Evolutionary conservation across 2,113 vertebrate genomes (phyloP), one percentile per base, ranked within the genome.

Genomic region (Prionailurus bengalensis): DNA sequence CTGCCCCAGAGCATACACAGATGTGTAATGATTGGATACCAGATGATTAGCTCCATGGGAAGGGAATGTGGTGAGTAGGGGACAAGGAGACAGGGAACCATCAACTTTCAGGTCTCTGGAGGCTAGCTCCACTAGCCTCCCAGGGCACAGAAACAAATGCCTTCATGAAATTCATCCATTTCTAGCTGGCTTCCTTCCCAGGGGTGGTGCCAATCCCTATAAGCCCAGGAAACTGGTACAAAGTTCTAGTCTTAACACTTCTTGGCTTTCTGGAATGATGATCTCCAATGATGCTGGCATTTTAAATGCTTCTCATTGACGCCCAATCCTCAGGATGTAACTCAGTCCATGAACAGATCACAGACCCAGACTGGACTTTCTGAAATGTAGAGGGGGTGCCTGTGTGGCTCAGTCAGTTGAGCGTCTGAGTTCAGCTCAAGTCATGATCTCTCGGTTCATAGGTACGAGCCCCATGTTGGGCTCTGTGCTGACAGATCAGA

Each of bases 1-100:
- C 78, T 27, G 51, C 23, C 13, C 27, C 63, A 51, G 2, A 15
- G 5, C 31, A 11, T 6, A 10, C 16, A 7, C 2, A 0, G 25
- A 25, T 61, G 58, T 61, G 58, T 23, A 8, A 61, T 61, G 58
- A 61, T 61, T 61, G 68, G 5, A 4, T 27, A 3, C 10, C 23
- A 12, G 25, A 19, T 6, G 5, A 36, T 42, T 51, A 9, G 27
- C 25, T 83, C 45, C 7, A 13, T 7, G 70, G 14, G 12, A 83
- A 81, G 15, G 68, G 33, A n/a, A 19, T 29, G 4, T 4, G 14
- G 23, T 11, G 33, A 79, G 8, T 80, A 53, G 87, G 25, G 14
- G 5, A 33, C 2, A 23, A 63, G 1, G 9, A 12, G 7, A 36
- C 39, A 55, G 42, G 33, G 45, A 84, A 66, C 1, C 6, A 7